Evolutionary conservation across 1,140 invertebrate genomes (phyloP).

Genomic region (Apocrypta bakeri): DNA sequence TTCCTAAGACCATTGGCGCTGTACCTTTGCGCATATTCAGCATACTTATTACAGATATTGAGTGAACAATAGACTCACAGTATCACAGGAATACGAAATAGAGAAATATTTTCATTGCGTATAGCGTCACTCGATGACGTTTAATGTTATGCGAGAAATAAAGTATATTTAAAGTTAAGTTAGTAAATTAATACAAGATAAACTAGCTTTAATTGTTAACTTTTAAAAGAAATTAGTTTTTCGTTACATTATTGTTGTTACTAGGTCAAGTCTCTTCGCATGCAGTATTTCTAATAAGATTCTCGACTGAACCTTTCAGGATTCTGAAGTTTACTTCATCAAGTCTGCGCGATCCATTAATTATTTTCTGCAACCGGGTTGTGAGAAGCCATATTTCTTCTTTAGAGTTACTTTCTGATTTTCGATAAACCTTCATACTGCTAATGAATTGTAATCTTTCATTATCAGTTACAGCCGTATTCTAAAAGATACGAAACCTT

Average conservation of each 20-base stretch:
- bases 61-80: neutral
- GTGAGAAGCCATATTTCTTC: slow-evolving; percentile 9
- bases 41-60: neutral
- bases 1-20: neutral
- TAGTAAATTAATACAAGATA: too few relatives aligned
- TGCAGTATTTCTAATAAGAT: neutral
- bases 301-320: neutral
- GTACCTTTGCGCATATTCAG: neutral
- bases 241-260: neutral
- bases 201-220: neutral
- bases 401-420: neutral
- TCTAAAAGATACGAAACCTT: slow-evolving; percentile 5
- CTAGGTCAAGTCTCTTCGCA: neutral
- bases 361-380: slow-evolving; percentile 14
- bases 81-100: neutral
- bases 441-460: slow-evolving; percentile 11
- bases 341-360: slow-evolving; percentile 1
- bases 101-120: neutral
- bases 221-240: neutral
- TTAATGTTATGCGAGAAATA: too few relatives aligned
- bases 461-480: neutral
- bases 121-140: too few relatives aligned
- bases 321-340: slow-evolving; percentile 23
- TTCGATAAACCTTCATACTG: neutral
- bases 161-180: too few relatives aligned